Base-by-base conservation (phyloP, 2,888 invertebrate genomes). In the Machimus atricapillus region DNA sequence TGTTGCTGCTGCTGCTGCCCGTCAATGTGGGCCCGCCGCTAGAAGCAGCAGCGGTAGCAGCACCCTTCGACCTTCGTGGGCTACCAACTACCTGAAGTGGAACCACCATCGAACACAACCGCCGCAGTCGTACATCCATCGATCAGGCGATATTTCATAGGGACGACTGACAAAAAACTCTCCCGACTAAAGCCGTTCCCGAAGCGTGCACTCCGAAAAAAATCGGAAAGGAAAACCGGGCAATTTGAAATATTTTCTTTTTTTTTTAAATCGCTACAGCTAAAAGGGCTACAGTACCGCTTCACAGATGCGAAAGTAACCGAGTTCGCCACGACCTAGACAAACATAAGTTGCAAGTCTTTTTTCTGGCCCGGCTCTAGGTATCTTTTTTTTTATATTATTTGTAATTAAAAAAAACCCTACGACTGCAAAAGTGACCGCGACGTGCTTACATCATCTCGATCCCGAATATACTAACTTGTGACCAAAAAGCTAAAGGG, bases 381-480 rank as follows among this genome's bases (percentile, higher is more conserved):
- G 37, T 46, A 79, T 79, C n/a, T 7, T 52, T 46, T 79, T n/a
- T 46, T 8, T 46, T 14, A 14, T 43, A n/a, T 46, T 14, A 14
- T 43, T 76, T 34, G 37, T 76, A 76, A 76, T 37, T 27, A 66
- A 66, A 73, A 46, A 85, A 83, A 83, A 74, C 6, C 34, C 85
- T 46, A 74, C 74, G 74, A 46, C 16, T 43, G 46, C 7, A 85
- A 85, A 46, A 85, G 46, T 74, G 74, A 85, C 74, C 74, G 85
- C 78, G 77, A 66, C 78, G 77, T 86, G 78, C 86, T 86, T 86
- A 86, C 86, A 78, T 66, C 78, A 86, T 77, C 78, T 79, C 86
- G 86, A 79, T 86, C 86, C 86, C 86, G 86, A 79, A 86, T 76
- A 66, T 86, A 86, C 86, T 86, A 86, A 86, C 86, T 86, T 86